Conservation (phyloP, 2,113 vertebrate genomes). For the Antechinus flavipes region DNA sequence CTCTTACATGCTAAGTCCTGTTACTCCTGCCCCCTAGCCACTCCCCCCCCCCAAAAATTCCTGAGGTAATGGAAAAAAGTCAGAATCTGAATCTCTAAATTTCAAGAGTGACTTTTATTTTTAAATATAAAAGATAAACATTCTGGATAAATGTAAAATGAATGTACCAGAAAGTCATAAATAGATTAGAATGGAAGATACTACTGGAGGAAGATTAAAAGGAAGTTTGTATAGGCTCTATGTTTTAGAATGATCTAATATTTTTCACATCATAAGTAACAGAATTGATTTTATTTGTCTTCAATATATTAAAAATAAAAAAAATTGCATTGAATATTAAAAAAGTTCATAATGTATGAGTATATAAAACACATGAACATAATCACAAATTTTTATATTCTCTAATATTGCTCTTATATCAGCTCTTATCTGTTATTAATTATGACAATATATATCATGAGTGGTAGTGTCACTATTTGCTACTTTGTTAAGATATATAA, state of each 20-base stretch:
- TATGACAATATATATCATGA: neutral
- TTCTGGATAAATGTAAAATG: neutral
- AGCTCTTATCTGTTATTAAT: neutral
- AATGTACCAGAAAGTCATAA: neutral
- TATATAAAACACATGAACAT: neutral
- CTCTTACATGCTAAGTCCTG: neutral
- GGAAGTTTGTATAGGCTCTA: neutral
- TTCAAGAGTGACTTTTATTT: neutral
- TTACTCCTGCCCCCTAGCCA: too few relatives aligned
- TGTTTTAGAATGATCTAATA: neutral
- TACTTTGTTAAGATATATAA: neutral
- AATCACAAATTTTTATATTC: neutral
- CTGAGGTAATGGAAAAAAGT: neutral
- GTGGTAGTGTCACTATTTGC: neutral
- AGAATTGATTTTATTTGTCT: neutral
- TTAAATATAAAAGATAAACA: slow-evolving; percentile 1
- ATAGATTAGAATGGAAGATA: neutral
- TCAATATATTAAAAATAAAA: neutral
- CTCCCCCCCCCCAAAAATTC: neutral
- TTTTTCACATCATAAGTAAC: neutral
- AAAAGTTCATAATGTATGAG: neutral
- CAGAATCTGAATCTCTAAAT: slow-evolving; percentile 26
- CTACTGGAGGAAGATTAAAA: neutral
- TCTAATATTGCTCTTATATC: neutral
- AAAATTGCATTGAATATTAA: neutral